phyloP scores from a whole-genome alignment of 2,113 vertebrate species.

The Sylvietta virens region DNA sequence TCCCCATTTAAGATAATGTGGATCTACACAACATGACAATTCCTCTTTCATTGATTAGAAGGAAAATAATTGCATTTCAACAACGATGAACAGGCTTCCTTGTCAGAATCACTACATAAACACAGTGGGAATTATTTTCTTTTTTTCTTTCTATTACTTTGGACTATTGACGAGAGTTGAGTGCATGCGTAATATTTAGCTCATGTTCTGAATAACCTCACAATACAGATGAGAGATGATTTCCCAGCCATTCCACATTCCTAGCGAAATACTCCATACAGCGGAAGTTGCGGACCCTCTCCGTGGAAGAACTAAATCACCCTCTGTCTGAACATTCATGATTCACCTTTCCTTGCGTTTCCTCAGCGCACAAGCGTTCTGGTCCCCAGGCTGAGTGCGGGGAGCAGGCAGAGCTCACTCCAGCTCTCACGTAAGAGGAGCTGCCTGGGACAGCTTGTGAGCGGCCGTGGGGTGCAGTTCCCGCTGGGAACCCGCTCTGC shows the following conservation, averaged over 20 bases:
- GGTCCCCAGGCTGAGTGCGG: neutral
- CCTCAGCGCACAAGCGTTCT: neutral
- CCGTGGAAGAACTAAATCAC: neutral
- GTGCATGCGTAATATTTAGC: neutral
- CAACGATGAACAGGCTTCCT: neutral
- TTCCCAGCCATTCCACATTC: neutral
- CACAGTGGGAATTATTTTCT: neutral
- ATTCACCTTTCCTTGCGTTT: neutral
- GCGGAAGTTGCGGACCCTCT: neutral
- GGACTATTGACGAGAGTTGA: neutral
- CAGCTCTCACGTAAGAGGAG: neutral
- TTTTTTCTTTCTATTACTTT: neutral
- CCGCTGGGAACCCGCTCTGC: fast-evolving
- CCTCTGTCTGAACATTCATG: neutral
- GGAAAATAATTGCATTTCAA: neutral
- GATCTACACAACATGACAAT: fast-evolving
- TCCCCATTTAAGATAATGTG: neutral
- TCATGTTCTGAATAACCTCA: neutral
- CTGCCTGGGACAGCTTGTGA: neutral
- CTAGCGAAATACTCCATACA: neutral
- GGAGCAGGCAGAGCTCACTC: neutral
- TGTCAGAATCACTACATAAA: neutral
- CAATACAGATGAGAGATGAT: neutral
- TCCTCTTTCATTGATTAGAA: neutral
- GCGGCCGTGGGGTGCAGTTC: fast-evolving